Base-by-base conservation (phyloP, 2,888 invertebrate species). In the Diploptera punctata region DNA sequence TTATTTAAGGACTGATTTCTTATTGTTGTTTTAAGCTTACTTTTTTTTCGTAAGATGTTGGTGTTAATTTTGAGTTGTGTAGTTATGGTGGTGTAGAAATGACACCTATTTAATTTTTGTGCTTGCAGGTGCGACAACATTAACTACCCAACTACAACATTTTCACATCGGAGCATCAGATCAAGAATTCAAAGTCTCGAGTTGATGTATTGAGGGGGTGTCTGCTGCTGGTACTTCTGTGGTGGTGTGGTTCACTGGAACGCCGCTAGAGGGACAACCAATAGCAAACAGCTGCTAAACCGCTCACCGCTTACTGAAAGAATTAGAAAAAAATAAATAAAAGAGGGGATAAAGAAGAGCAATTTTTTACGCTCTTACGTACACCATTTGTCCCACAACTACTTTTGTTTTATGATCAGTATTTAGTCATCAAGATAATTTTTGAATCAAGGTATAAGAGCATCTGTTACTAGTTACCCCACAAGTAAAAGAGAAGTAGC, bases 251-350 rank as follows among this genome's bases (percentile, higher is more conserved):
- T 73, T 73, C 60, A 18, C 31, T 24, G 24, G 49, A 38, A 54
- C 68, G 68, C 71, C 73, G 44, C 70, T 44, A 71, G 73, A 73
- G 73, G 68, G 73, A 71, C 70, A 47, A 54, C 67, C 73, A 67
- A 60, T 60, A 54, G 70, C 65, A 71, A 73, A 70, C 73, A 73
- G 73, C 73, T 73, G 73, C 70, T 43, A 9, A 65, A 26, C 57
- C 57, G 29, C 57, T 57, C 57, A 29, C 57, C 57, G 57, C 29
- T 57, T 57, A 57, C 24, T n/a, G 57, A 57, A 57, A 57, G 57
- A 57, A 57, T 57, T 57, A 57, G 26, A 49, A 29, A 19, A 73
- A 26, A 19, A 44, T 38, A 49, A 49, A 73, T 49, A 62, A 61
- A 65, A 43, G 52, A 67, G 65, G 44, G 65, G 38, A 26, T 18